Conservation (phyloP, 1,140 invertebrate genomes). For the Drosophila insularis region DNA sequence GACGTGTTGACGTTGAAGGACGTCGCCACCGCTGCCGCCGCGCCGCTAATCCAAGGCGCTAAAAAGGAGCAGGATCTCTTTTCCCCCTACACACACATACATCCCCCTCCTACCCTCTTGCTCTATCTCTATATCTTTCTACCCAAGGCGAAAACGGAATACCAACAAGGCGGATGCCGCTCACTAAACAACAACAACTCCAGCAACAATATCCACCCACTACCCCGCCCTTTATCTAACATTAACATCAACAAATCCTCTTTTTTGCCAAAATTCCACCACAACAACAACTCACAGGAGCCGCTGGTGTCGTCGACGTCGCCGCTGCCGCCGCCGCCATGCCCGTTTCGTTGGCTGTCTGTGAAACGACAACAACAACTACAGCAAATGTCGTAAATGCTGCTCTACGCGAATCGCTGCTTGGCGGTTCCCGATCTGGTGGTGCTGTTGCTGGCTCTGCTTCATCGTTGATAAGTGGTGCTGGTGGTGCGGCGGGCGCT, state of each 20-base stretch:
- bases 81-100: not conserved
- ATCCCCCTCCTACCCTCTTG: not conserved
- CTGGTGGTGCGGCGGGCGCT: slow-evolving; percentile 25
- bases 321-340: slow-evolving; percentile 55
- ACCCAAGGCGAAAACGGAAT: not conserved
- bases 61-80: slow-evolving; percentile 13
- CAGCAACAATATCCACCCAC: slow-evolving; percentile 11
- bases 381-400: slow-evolving; percentile 72
- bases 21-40: slow-evolving; percentile 49
- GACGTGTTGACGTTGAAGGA: slow-evolving; percentile 50
- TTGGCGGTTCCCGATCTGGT: slow-evolving; percentile 45
- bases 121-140: not conserved
- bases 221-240: slow-evolving; percentile 24
- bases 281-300: slow-evolving; percentile 64
- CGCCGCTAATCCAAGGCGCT: slow-evolving; percentile 39
- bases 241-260: slow-evolving; percentile 23
- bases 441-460: slow-evolving; percentile 16
- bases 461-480: slow-evolving; percentile 19
- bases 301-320: slow-evolving; percentile 21
- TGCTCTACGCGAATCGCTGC: slow-evolving; percentile 76
- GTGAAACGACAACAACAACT: slow-evolving; percentile 72
- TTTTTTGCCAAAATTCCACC: slow-evolving; percentile 75
- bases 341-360: slow-evolving; percentile 77
- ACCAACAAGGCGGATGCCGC: slow-evolving; percentile 21
- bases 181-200: slow-evolving; percentile 18